Evolutionary conservation across 2,888 invertebrate genomes (phyloP), one percentile per base, ranked within the genome.

Genomic region (Phyllotreta cruciferae): DNA sequence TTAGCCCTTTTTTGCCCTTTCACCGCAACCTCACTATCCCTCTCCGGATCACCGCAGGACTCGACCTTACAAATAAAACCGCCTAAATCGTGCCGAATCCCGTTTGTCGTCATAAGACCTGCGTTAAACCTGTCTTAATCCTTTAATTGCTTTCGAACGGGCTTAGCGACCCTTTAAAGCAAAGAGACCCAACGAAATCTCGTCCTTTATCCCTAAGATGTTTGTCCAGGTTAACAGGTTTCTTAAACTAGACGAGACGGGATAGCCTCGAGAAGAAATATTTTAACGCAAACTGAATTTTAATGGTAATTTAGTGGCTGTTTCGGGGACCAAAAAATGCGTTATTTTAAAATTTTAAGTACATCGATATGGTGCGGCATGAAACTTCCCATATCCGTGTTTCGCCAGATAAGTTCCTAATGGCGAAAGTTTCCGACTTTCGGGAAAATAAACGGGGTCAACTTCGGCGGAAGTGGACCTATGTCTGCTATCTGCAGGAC

Each of bases 91-190:
- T 53, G 35, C 39, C 39, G 47, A 62, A 62, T 57, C 57, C 41
- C 47, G 52, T 62, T 62, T 57, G 57, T 62, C 62, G 57, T 47
- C 38, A 53, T 53, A 62, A 45, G 39, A 53, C 57, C 39, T 36
- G 53, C 45, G 57, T 45, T 47, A 53, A 62, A 52, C 42, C 57
- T 57, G 39, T 53, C 52, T 57, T 62, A 62, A 62, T 62, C 56
- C 53, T 57, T 53, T 62, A 62, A 62, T 62, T 57, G 57, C 62
- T 57, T 53, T 47, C 38, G 44, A 57, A 62, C 53, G 62, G 47
- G 62, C 36, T 57, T 53, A 57, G 24, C 13, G 56, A 53, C 53
- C 62, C 62, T 37, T 62, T 53, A 45, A 62, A 57, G 53, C 50
- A 58, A 57, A 45, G 45, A 24, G 62, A 24, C 35, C 52, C 52